Evolutionary conservation across 2,888 invertebrate genomes (phyloP), one percentile per base, ranked within the genome.

Genomic region (Endotricha flammealis): DNA sequence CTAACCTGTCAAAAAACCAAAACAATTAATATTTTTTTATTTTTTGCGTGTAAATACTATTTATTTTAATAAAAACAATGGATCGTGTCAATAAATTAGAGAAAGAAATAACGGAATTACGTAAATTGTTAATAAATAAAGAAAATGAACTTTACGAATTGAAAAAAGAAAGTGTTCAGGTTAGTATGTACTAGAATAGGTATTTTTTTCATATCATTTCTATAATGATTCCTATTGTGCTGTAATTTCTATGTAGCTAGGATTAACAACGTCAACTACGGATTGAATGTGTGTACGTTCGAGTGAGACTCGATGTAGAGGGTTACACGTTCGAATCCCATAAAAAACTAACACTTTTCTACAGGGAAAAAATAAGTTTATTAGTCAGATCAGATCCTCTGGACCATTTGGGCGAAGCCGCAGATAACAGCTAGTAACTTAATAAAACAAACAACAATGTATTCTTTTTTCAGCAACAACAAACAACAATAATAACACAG

Each of bases 21-120:
- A 11, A 27, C 12, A 27, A 27, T 2, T 6, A 27, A 27, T 11
- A 27, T n/a, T n/a, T n/a, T n/a, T n/a, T n/a, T n/a, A n/a, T n/a
- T n/a, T n/a, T n/a, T n/a, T n/a, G n/a, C n/a, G n/a, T n/a, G n/a
- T n/a, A n/a, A n/a, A n/a, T n/a, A n/a, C n/a, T n/a, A n/a, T n/a
- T n/a, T n/a, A n/a, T n/a, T n/a, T n/a, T n/a, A n/a, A n/a, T n/a
- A n/a, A n/a, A n/a, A n/a, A 20, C 3, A 2, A 80, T 81, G 80
- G 72, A 80, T 28, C 50, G 54, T 14, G 56, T 80, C 42, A 42
- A 42, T 22, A 42, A 20, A 30, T 50, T 88, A 42, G 79, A 87
- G 48, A 53, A 67, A 25, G 90, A 90, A 77, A 88, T 90, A 27
- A 50, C 54, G 0, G 64, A 68, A 22, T 65, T 90, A 25, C 86